Evolutionary conservation across 2,113 vertebrate species (phyloP).

Genomic region (Xyrauchen texanus): DNA sequence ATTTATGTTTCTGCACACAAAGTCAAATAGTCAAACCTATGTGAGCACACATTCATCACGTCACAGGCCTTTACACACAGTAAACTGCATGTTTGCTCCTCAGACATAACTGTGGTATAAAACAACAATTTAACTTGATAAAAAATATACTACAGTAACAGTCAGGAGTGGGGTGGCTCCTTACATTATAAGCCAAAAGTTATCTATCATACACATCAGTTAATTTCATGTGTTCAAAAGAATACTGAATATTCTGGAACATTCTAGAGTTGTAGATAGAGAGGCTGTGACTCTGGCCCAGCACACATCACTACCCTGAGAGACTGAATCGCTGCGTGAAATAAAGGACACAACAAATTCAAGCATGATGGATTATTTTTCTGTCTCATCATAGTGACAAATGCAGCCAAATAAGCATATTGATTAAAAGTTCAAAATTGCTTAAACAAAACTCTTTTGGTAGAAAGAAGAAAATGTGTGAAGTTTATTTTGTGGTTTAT

Average conservation of each 20-base stretch:
- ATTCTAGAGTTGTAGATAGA: background rate
- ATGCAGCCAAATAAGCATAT: background rate
- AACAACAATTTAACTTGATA: no score
- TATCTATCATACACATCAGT: background rate
- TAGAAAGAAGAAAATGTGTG: background rate
- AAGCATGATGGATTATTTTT: constrained; percentile 55
- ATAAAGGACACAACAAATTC: constrained; percentile 61
- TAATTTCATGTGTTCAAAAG: background rate
- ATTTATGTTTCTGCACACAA: no score
- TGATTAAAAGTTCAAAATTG: background rate
- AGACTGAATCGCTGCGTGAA: constrained; percentile 61
- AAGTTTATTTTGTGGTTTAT: no score
- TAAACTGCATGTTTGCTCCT: no score
- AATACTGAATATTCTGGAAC: constrained; percentile 9
- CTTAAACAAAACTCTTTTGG: background rate
- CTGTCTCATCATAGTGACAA: constrained; percentile 26
- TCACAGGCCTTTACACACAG: no score
- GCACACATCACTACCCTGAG: constrained; percentile 56
- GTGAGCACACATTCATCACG: no score
- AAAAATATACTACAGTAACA: no score
- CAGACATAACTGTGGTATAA: no score
- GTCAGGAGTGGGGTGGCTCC: no score
- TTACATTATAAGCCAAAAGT: no score
- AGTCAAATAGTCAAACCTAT: no score
- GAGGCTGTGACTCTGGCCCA: constrained; percentile 52